Base-by-base conservation (phyloP, 1,140 invertebrate genomes). In the Watersipora subatra region DNA sequence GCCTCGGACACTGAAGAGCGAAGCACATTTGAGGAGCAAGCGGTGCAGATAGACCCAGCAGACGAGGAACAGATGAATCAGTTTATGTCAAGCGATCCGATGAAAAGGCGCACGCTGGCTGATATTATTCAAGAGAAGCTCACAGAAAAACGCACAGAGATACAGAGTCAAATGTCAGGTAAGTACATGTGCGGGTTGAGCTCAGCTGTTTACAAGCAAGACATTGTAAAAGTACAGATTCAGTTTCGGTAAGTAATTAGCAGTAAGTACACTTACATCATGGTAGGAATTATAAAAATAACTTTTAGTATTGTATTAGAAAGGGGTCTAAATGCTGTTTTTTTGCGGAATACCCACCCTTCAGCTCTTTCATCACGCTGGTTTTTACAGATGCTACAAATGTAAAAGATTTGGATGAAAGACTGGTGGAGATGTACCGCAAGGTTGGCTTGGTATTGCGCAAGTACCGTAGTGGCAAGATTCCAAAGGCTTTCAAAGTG, bases 401-500 rank as follows among this genome's bases (percentile, higher is more conserved):
- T 46, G 34, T 46, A 64, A 66, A 74, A 62, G 59, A 75, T 56
- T 61, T 79, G 15, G 75, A 76, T 61, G 73, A 76, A 3, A 66
- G 74, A 63, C 66, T 78, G 17, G 73, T 77, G 2, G 68, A 67
- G n/a, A 74, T 77, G 69, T 97, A 93, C 76, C 87, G 91, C 81
- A 89, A 91, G 64, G 90, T 98, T 1, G 81, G 87, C 69, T 86
- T 91, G 75, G 88, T 97, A 19, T 80, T 97, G 61, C 81, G 85
- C 30, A 89, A 87, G 70, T 99, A 98, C 78, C 84, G 95, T 63
- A 93, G 90, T 81, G 96, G 96, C 19, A 96, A 95, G 82, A 79
- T 99, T 30, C 96, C 96, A 0, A 98, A 99, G 79, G 93, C 94
- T 12, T 98, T 99, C 77, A 99, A 99, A 84, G 87, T 96, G 69